phyloP scores from a whole-genome alignment of 2,888 invertebrate species.

The Sinopyrophorus schimmeli region DNA sequence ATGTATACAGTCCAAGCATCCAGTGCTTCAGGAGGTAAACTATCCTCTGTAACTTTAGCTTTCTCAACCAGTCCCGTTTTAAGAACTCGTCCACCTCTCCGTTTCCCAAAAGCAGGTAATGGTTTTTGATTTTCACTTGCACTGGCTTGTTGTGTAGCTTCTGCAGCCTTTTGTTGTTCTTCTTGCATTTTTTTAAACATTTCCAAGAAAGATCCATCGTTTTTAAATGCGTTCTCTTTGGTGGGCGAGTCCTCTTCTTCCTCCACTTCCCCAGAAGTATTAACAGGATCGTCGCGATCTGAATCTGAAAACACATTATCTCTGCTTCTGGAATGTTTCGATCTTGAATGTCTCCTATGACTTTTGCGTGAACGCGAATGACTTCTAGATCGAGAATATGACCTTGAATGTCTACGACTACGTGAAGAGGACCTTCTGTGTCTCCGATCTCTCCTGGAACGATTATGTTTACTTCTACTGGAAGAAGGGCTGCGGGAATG shows the following conservation, averaged over 20 bases:
- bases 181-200: constrained; percentile 91
- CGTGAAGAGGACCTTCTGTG: constrained; percentile 27
- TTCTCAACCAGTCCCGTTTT: constrained; percentile 92
- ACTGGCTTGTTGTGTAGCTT: constrained; percentile 42
- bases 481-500: constrained; percentile 27
- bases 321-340: constrained; percentile 16
- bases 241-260: constrained; percentile 53
- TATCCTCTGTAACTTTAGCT: constrained; percentile 68
- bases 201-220: constrained; percentile 89
- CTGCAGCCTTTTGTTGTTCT: constrained; percentile 56
- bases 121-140: constrained; percentile 54
- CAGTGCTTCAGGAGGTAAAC: constrained; percentile 67
- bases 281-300: constrained; percentile 41
- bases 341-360: constrained; percentile 28
- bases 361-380: constrained; percentile 29
- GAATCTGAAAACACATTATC: constrained; percentile 28
- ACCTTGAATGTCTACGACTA: constrained; percentile 32
- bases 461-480: constrained; percentile 27
- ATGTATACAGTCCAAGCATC: constrained; percentile 94
- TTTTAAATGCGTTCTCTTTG: constrained; percentile 73
- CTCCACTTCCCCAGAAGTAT: constrained; percentile 30
- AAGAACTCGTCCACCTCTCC: constrained; percentile 82
- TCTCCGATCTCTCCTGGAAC: constrained; percentile 13
- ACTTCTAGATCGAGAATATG: constrained; percentile 15
- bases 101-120: constrained; percentile 71